phyloP scores from a whole-genome alignment of 2,113 vertebrate species.

The Pelobates fuscus region DNA sequence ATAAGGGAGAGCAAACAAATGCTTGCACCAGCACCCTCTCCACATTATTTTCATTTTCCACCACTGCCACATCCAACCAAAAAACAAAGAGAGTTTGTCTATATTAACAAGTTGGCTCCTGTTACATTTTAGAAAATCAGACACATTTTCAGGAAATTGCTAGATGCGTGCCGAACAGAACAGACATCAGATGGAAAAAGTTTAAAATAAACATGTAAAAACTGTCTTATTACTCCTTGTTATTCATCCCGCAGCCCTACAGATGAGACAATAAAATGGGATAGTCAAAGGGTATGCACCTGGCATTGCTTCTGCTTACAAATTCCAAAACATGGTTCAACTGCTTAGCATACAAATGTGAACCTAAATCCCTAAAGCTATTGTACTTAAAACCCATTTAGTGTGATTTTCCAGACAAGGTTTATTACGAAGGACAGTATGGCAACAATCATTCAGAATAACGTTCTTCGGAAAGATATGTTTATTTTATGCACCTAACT shows the following conservation, averaged over 20 bases:
- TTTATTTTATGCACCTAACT: conserved; percentile 62
- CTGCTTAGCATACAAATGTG: conserved; percentile 49
- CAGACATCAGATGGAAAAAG: background rate
- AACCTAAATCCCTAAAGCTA: conserved; percentile 45
- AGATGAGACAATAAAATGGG: conserved; percentile 36
- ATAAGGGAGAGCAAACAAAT: too few species aligned
- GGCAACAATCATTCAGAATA: conserved; percentile 60
- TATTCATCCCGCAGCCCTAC: conserved; percentile 18
- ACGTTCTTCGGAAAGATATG: conserved; percentile 61
- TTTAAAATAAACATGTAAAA: conserved; percentile 10
- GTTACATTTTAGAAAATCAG: background rate
- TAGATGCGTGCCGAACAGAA: background rate
- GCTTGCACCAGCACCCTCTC: too few species aligned
- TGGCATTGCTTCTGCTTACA: conserved; percentile 36
- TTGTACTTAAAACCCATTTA: conserved; percentile 45
- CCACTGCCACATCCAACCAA: background rate
- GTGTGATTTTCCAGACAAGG: conserved; percentile 41
- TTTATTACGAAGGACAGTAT: conserved; percentile 36
- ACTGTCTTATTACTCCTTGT: background rate
- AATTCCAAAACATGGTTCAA: conserved; percentile 38
- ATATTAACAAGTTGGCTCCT: background rate
- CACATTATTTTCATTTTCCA: too few species aligned
- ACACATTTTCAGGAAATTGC: background rate
- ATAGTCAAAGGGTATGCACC: conserved; percentile 48
- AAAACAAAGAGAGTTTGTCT: background rate